These are phyloP conservation scores for Phalacrocorax carbo DNA, from an alignment of 2,113 vertebrate genomes.

Conservation along the genomic window DNA sequence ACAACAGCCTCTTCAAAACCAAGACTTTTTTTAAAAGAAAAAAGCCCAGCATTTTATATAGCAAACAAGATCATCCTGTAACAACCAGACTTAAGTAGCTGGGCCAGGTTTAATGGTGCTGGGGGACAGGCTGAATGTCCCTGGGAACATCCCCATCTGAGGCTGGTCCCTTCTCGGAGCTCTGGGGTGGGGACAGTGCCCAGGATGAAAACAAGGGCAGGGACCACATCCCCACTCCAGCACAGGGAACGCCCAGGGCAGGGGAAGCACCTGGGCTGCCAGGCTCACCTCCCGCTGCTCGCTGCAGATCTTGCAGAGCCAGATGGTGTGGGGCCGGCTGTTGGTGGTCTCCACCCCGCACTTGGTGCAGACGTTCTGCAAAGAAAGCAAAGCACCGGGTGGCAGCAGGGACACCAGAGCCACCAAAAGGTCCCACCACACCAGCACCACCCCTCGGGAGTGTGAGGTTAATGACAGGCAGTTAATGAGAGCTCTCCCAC, in stretches of 20 bases:
- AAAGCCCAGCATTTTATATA: accelerated
- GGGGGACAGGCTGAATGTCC: neutral
- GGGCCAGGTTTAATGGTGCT: neutral
- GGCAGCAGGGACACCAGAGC: accelerated
- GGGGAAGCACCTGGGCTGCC: neutral
- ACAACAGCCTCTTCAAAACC: neutral
- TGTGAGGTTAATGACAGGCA: accelerated
- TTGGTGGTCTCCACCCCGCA: constrained; percentile 84
- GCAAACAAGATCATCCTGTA: neutral
- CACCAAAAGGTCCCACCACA: accelerated
- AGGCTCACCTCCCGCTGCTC: constrained; percentile 89
- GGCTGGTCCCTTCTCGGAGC: accelerated
- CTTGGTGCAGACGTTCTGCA: constrained; percentile 89
- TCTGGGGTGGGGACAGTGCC: neutral
- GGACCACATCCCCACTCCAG: accelerated
- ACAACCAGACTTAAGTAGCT: neutral
- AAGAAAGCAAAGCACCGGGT: neutral
- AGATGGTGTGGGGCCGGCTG: constrained; percentile 77
- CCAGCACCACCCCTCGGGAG: neutral
- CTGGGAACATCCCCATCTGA: neutral
- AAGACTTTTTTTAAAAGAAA: neutral
- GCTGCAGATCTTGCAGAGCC: constrained; percentile 94
- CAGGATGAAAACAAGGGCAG: neutral
- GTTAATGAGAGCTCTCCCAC: neutral
- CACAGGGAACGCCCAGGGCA: accelerated